phyloP scores from a whole-genome alignment of 2,888 invertebrate species.

The Mesoligia furuncula region DNA sequence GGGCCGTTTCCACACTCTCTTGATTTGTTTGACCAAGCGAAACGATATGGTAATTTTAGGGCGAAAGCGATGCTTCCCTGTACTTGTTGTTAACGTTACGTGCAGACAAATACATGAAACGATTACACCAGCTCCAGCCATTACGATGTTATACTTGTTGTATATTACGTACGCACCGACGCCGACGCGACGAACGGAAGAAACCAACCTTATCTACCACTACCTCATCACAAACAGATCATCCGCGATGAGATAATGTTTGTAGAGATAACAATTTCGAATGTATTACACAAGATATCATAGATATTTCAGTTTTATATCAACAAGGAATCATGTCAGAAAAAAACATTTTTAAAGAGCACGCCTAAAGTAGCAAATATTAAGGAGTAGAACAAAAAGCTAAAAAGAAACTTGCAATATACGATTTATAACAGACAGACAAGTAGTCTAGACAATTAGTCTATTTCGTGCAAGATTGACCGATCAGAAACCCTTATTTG shows the following conservation, averaged over 20 bases:
- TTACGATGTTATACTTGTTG: conserved; percentile 1
- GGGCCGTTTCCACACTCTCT: conserved; percentile 79
- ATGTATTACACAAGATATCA: conserved; percentile 40
- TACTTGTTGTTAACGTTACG: conserved; percentile 33
- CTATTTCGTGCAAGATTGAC: conserved; percentile 32
- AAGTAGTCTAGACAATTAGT: conserved; percentile 20
- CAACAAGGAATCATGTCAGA: not conserved
- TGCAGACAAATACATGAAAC: conserved; percentile 31
- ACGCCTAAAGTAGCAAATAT: not conserved
- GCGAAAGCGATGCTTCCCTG: conserved; percentile 48
- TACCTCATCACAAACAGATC: conserved; percentile 76
- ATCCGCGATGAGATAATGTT: conserved; percentile 80
- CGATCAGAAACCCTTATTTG: conserved; percentile 65
- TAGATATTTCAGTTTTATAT: not conserved
- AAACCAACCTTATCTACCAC: conserved; percentile 74
- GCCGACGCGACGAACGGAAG: conserved; percentile 73
- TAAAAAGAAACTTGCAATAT: not conserved
- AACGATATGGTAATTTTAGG: conserved; percentile 69
- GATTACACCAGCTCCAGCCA: conserved; percentile 17
- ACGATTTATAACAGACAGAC: not conserved
- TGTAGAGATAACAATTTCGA: conserved; percentile 76
- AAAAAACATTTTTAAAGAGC: not conserved
- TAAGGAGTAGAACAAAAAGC: not conserved
- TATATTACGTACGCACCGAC: conserved; percentile 20
- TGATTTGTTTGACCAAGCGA: conserved; percentile 77